Base-by-base conservation (phyloP, 1,140 invertebrate species). In the Lepidotrigona ventralis region DNA sequence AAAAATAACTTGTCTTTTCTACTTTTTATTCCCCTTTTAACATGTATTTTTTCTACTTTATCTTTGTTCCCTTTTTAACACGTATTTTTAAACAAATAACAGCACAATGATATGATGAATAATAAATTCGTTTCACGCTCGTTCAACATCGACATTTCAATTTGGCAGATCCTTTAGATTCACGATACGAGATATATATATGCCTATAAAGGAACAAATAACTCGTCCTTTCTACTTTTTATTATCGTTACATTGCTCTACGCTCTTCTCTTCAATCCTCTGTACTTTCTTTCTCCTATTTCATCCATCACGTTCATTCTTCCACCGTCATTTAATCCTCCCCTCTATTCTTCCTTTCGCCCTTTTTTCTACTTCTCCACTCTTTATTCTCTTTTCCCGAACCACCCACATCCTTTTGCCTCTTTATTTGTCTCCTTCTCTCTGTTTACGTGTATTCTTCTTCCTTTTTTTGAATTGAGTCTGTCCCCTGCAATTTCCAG, bases 61-160 rank as follows among this genome's bases (percentile, higher is more conserved):
- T n/a, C n/a, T n/a, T n/a, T n/a, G n/a, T n/a, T n/a, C n/a, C n/a
- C n/a, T n/a, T n/a, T n/a, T n/a, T 12, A 39, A 51, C 21, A 15
- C 14, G 15, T 5, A 39, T 51, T 71, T 26, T 17, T 15, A 17
- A 8, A 33, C 5, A n/a, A 71, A 70, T 17, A 71, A 71, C 9
- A 51, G 29, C 69, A 17, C 23, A 5, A 23, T 26, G 51, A 46
- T 8, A 8, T 6, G 39, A 46, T 46, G 8, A 46, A 11, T 46
- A 46, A 46, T 4, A 26, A 51, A 51, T 71, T 71, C 26, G 26
- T 71, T 71, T 51, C 39, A 14, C 23, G 14, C n/a, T 46, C 39
- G 46, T 71, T 71, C 69, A 51, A 51, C 39, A 71, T 51, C 39
- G 69, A 71, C 26, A 71, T 51, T 70, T 70, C 69, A 70, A 51